A percentile compares a stretch with the other conserved stretches of the same genome.
Conservation (phyloP, 2,113 vertebrate genomes). For the Carassius auratus region DNA sequence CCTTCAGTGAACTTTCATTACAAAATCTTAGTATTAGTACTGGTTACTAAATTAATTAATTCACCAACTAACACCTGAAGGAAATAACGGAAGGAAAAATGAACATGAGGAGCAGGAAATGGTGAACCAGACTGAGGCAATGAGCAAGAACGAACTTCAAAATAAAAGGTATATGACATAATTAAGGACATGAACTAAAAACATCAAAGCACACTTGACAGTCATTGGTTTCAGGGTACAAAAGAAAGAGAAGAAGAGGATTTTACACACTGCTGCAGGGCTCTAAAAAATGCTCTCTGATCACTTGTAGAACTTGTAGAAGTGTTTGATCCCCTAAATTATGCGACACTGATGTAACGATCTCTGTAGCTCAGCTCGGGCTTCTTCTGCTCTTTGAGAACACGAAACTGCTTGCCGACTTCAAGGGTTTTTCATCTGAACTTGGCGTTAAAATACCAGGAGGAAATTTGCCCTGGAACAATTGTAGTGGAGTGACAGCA, state of each 20-base stretch:
- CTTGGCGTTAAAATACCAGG: not conserved
- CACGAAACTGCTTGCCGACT: slow-evolving; percentile 1
- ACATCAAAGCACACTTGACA: not conserved
- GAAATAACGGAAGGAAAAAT: not conserved
- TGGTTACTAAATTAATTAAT: not conserved
- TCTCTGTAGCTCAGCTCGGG: slow-evolving; percentile 13
- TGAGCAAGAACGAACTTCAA: not conserved
- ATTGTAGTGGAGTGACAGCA: not conserved
- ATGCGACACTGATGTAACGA: slow-evolving; percentile 56
- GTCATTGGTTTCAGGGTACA: not conserved
- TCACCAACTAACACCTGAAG: not conserved
- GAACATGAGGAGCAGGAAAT: not conserved
- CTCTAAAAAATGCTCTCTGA: slow-evolving; percentile 29
- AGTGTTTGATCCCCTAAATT: slow-evolving; percentile 46
- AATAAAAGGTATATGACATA: not conserved
- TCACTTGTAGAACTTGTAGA: slow-evolving; percentile 47
- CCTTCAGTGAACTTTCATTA: not conserved
- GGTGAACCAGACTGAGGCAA: not conserved
- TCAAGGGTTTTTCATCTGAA: not conserved
- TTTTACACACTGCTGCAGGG: slow-evolving; percentile 40
- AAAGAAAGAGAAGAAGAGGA: not conserved
- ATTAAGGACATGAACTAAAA: not conserved
- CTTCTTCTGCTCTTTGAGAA: slow-evolving; percentile 8
- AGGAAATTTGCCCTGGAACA: slow-evolving; percentile 9
- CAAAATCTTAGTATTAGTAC: too few species aligned